Conservation (phyloP, 1,140 invertebrate genomes). For the Rhopalosiphum maidis region DNA sequence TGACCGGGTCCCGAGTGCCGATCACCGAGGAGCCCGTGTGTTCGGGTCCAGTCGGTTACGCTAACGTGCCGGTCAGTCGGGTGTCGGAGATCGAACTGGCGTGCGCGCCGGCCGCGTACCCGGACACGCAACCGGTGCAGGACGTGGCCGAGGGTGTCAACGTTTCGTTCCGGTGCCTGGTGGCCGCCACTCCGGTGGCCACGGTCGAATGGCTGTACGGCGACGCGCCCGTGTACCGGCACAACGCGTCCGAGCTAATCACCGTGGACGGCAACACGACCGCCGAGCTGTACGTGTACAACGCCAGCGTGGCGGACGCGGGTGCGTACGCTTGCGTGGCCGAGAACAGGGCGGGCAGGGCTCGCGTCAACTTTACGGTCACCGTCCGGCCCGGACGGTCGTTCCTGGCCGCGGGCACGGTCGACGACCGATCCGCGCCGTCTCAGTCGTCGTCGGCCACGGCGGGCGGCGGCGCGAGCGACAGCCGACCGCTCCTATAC, state of each 20-base stretch:
- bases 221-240: slow-evolving; percentile 74
- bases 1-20: slow-evolving; percentile 75
- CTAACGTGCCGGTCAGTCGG: slow-evolving; percentile 72
- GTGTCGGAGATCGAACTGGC: slow-evolving; percentile 78
- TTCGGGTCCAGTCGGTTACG: slow-evolving; percentile 71
- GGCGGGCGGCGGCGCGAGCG: slow-evolving; percentile 57
- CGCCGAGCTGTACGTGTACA: slow-evolving; percentile 78
- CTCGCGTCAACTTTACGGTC: slow-evolving; percentile 79
- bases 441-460: slow-evolving; percentile 59
- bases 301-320: slow-evolving; percentile 76
- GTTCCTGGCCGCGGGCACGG: slow-evolving; percentile 70
- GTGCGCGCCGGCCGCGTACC: slow-evolving; percentile 76
- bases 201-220: slow-evolving; percentile 82
- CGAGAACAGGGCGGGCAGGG: slow-evolving; percentile 79
- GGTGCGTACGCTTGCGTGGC: slow-evolving; percentile 82
- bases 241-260: slow-evolving; percentile 74
- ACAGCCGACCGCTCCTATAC: slow-evolving; percentile 62
- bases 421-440: slow-evolving; percentile 66
- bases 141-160: slow-evolving; percentile 81
- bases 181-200: slow-evolving; percentile 79
- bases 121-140: slow-evolving; percentile 73
- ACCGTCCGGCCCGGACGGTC: slow-evolving; percentile 74
- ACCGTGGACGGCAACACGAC: slow-evolving; percentile 69
- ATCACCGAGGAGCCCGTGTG: slow-evolving; percentile 77
- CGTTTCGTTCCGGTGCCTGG: slow-evolving; percentile 77